Conservation (phyloP, 2,888 invertebrate genomes). For the Metellina segmentata region DNA sequence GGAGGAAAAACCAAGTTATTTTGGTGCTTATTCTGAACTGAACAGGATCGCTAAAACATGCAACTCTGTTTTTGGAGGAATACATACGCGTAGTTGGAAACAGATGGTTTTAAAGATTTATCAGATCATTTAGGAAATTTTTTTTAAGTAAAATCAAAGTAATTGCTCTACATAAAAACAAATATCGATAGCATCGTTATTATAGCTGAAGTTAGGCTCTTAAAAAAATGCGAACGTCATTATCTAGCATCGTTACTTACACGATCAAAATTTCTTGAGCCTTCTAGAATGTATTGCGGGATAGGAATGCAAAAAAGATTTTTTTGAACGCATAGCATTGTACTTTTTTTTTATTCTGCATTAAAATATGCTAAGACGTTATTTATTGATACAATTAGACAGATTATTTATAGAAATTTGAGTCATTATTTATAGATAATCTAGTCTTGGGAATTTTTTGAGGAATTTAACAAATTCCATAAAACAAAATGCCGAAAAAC, state of each 20-base stretch:
- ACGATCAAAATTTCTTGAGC: neutral
- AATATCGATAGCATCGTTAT: neutral
- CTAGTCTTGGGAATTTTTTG: no score
- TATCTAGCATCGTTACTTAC: neutral
- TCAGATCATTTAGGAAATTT: neutral
- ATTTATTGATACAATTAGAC: no score
- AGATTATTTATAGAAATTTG: no score
- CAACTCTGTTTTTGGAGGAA: neutral
- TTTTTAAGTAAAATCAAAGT: neutral
- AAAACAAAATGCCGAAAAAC: no score
- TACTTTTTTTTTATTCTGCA: no score
- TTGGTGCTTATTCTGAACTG: neutral
- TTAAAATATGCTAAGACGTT: no score
- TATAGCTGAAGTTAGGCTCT: neutral
- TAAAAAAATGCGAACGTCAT: neutral
- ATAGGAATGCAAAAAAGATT: no score
- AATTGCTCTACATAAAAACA: neutral
- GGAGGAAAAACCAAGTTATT: neutral
- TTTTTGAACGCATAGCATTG: no score
- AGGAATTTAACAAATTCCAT: no score
- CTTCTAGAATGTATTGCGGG: no score
- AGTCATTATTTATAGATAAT: no score
- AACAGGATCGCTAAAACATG: neutral
- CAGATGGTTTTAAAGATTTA: constrained; percentile 1
- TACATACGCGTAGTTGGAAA: neutral